A percentile compares a stretch with the other conserved stretches of the same genome.
Evolutionary conservation across 1,140 invertebrate genomes (phyloP).

Genomic region (Nixonia krombeini): DNA sequence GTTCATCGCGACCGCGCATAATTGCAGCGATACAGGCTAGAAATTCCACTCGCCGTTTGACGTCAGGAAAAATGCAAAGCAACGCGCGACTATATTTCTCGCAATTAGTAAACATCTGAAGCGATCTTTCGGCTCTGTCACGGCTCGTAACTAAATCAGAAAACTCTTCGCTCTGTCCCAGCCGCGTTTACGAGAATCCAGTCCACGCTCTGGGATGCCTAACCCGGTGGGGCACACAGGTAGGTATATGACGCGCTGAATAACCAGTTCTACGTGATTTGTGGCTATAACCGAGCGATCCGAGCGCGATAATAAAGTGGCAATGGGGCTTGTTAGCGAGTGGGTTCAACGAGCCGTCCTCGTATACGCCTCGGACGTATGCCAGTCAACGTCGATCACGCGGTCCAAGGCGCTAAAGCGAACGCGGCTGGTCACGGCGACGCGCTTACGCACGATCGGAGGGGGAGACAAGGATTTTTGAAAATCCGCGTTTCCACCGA

Average conservation of each 20-base stretch:
- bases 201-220: constrained; percentile 11
- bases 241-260: constrained; percentile 46
- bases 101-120: constrained; percentile 46
- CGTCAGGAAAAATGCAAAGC: constrained; percentile 29
- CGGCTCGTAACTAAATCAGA: constrained; percentile 36
- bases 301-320: constrained; percentile 57
- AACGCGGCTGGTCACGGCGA: constrained; percentile 29
- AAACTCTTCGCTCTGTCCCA: constrained; percentile 24
- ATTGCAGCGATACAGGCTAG: background rate
- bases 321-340: constrained; percentile 59
- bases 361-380: constrained; percentile 36
- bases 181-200: constrained; percentile 40
- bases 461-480: constrained; percentile 37
- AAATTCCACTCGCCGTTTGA: background rate
- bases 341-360: constrained; percentile 36
- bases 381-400: constrained; percentile 52
- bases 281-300: constrained; percentile 52
- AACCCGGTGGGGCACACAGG: constrained; percentile 31
- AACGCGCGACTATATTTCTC: constrained; percentile 27
- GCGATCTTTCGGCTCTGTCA: constrained; percentile 35
- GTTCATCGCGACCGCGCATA: too few species aligned
- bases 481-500: constrained; percentile 28
- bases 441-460: too few species aligned
- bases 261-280: constrained; percentile 60
- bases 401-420: constrained; percentile 35